phyloP scores from a whole-genome alignment of 2,797 vertebrate species.

The Melanotaenia trifasciata region DNA sequence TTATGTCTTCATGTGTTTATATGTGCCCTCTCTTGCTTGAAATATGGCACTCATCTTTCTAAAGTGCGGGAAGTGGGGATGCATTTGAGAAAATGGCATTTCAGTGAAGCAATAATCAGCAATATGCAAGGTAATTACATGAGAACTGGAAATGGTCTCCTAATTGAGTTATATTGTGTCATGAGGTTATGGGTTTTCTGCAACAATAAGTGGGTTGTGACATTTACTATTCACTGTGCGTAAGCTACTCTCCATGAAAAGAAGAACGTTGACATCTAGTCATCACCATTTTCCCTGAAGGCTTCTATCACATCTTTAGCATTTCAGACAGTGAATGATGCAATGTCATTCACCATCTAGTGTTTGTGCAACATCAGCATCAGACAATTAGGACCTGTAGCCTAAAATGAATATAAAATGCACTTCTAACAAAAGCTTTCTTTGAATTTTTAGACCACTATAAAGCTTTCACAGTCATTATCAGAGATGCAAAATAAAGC shows the following conservation, averaged over 20 bases:
- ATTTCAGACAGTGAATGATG: constrained; percentile 32
- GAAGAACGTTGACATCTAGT: not conserved
- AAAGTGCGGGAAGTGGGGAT: not conserved
- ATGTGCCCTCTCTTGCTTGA: not conserved
- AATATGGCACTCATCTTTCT: not conserved
- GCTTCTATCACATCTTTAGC: constrained; percentile 22
- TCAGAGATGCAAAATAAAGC: constrained; percentile 44
- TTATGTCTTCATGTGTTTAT: not conserved
- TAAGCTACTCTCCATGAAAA: not conserved
- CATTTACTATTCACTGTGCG: not conserved
- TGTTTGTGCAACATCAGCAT: constrained; percentile 40
- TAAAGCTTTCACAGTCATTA: constrained; percentile 22
- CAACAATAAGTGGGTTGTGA: not conserved
- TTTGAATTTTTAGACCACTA: constrained; percentile 45
- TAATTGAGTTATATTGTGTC: constrained; percentile 10
- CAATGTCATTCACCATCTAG: constrained; percentile 23
- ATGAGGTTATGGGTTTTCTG: constrained; percentile 7
- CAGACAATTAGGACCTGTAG: constrained; percentile 54
- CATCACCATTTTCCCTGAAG: constrained; percentile 11
- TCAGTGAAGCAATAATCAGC: constrained; percentile 11
- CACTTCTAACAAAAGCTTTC: constrained; percentile 40
- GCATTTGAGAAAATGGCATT: not conserved
- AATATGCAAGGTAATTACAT: constrained; percentile 7
- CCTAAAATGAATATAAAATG: constrained; percentile 62
- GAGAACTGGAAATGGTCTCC: constrained; percentile 1